A percentile compares a stretch with the other conserved stretches of the same genome.
Conservation (phyloP, 2,888 invertebrate genomes). For the Parnassius apollo region DNA sequence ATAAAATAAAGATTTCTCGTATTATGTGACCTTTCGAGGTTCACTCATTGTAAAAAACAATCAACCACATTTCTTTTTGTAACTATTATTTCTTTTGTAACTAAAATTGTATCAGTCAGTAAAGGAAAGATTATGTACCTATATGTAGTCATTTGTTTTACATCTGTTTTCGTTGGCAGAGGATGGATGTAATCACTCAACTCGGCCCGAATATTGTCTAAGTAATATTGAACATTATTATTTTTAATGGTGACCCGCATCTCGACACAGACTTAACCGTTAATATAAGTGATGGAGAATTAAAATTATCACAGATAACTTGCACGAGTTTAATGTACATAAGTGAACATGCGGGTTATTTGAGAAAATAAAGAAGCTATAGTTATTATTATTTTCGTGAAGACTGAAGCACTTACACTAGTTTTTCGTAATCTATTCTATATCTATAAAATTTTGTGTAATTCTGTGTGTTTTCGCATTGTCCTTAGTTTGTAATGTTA, state of each 20-base stretch:
- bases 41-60: too few species aligned
- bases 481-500: too few species aligned
- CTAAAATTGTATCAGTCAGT: neutral
- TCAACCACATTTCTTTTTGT: too few species aligned
- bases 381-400: neutral
- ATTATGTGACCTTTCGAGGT: too few species aligned
- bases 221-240: conserved; percentile 21
- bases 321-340: conserved; percentile 28
- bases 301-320: conserved; percentile 46
- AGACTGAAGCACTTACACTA: too few species aligned
- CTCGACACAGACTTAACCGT: conserved; percentile 38
- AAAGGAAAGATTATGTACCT: neutral
- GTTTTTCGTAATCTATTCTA: too few species aligned
- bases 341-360: conserved; percentile 43
- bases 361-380: conserved; percentile 22
- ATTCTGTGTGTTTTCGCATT: too few species aligned
- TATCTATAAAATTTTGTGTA: too few species aligned
- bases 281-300: conserved; percentile 46
- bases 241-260: conserved; percentile 45
- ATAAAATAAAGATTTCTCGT: too few species aligned
- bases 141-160: neutral
- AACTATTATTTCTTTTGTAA: neutral
- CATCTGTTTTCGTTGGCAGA: neutral
- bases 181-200: neutral
- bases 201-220: neutral